A percentile compares a stretch with the other conserved stretches of the same genome.
phyloP scores from a whole-genome alignment of 2,797 vertebrate genomes.

The Pipistrellus pipistrellus region DNA sequence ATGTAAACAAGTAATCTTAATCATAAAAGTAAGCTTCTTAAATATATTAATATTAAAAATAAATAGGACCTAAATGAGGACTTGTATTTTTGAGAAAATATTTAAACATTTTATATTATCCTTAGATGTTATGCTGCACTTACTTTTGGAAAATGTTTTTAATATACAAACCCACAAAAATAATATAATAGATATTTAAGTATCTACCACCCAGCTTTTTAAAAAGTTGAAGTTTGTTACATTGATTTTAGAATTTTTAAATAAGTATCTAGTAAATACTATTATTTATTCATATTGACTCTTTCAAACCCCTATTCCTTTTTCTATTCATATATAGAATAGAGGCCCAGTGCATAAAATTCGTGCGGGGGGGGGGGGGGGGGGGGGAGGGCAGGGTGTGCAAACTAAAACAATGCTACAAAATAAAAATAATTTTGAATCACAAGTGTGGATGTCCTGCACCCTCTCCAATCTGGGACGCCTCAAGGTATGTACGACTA shows the following conservation, averaged over 20 bases:
- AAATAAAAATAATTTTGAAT: too few species aligned
- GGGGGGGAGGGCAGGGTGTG: too few species aligned
- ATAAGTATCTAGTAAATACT: not conserved
- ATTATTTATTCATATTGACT: slow-evolving; percentile 10
- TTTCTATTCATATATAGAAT: not conserved
- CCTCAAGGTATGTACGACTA: too few species aligned
- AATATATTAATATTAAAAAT: not conserved
- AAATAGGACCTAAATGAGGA: not conserved
- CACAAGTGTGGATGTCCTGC: too few species aligned
- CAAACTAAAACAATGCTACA: too few species aligned
- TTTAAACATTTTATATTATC: not conserved
- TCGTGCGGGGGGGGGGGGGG: too few species aligned
- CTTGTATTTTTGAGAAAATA: not conserved
- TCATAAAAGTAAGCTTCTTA: not conserved
- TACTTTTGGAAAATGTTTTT: not conserved
- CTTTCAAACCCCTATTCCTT: not conserved
- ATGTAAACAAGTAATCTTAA: not conserved
- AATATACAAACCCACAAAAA: not conserved
- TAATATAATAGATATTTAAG: not conserved
- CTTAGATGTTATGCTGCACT: not conserved
- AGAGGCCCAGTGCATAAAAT: too few species aligned
- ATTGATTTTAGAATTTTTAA: not conserved
- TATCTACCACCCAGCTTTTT: not conserved
- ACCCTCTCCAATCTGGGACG: too few species aligned
- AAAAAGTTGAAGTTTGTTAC: not conserved